These are phyloP conservation scores for Meteorus sp. DNA, from an alignment of 1,140 invertebrate genomes.

Conservation along the genomic window DNA sequence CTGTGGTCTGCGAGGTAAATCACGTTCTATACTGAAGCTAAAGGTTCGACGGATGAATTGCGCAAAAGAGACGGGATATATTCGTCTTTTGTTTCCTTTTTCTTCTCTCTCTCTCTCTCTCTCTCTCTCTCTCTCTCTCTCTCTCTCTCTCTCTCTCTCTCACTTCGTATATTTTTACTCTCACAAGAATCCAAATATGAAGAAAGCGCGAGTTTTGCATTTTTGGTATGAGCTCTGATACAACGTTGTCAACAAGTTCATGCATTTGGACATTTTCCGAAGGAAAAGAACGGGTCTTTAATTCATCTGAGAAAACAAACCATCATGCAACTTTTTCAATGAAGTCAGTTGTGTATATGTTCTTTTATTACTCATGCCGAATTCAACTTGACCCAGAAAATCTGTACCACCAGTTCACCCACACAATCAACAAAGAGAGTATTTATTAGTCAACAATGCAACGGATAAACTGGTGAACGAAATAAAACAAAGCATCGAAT, in stretches of 20 bases:
- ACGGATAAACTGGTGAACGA: not conserved
- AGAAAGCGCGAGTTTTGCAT: constrained; percentile 7
- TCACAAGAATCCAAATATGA: not conserved
- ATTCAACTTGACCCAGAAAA: no score
- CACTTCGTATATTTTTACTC: no score
- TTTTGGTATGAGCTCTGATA: not conserved
- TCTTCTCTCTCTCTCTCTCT: no score
- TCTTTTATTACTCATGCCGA: not conserved
- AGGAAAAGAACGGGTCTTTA: not conserved
- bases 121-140: no score
- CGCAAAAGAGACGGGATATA: not conserved
- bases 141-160: no score
- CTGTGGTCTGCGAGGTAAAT: not conserved
- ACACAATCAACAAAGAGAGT: no score
- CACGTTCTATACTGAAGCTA: not conserved
- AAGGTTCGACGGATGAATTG: not conserved
- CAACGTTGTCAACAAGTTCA: not conserved
- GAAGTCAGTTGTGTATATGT: not conserved
- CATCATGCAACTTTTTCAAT: no score
- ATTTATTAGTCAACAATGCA: no score
- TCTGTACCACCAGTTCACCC: no score
- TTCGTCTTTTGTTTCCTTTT: no score
- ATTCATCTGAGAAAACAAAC: no score
- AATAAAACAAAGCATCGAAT: not conserved
- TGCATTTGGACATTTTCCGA: no score